Conservation (phyloP, 2,797 vertebrate genomes). For the Oreochromis mossambicus region DNA sequence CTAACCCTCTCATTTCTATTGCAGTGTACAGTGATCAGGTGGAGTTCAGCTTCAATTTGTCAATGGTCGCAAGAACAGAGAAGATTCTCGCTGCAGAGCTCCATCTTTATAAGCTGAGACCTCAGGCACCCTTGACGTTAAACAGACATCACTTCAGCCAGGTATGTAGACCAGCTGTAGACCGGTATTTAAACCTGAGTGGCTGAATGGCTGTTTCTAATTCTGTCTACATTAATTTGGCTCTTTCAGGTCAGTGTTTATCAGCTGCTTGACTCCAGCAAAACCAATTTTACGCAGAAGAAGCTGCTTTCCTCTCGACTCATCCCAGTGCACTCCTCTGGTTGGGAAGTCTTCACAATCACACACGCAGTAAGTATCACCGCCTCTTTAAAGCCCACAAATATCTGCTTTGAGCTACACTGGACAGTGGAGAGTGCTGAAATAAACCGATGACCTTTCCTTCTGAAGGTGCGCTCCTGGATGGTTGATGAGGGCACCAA, state of each 20-base stretch:
- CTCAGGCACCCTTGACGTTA: conserved; percentile 50
- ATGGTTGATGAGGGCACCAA: conserved; percentile 80
- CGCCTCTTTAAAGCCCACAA: background rate
- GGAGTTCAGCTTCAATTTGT: conserved; percentile 84
- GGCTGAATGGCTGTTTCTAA: background rate
- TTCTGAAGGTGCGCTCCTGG: conserved; percentile 83
- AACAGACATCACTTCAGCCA: conserved; percentile 79
- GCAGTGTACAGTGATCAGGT: conserved; percentile 80
- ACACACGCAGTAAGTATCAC: conserved; percentile 82
- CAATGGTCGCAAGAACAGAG: conserved; percentile 81
- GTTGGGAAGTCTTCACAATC: conserved; percentile 90
- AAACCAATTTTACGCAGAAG: conserved; percentile 64
- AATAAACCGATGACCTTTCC: background rate
- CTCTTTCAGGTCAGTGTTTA: conserved; percentile 83
- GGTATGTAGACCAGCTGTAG: conserved; percentile 17
- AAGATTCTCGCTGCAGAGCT: conserved; percentile 87
- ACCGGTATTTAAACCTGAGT: background rate
- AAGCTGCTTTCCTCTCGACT: conserved; percentile 84
- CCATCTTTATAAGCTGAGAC: conserved; percentile 86
- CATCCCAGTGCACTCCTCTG: conserved; percentile 78
- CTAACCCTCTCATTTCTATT: background rate
- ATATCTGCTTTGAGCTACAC: background rate
- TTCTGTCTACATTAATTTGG: background rate
- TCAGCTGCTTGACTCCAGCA: conserved; percentile 76
- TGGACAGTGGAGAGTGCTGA: too few relatives aligned